Evolutionary conservation across 2,113 vertebrate genomes (phyloP).

Genomic region (Leptodactylus fuscus): DNA sequence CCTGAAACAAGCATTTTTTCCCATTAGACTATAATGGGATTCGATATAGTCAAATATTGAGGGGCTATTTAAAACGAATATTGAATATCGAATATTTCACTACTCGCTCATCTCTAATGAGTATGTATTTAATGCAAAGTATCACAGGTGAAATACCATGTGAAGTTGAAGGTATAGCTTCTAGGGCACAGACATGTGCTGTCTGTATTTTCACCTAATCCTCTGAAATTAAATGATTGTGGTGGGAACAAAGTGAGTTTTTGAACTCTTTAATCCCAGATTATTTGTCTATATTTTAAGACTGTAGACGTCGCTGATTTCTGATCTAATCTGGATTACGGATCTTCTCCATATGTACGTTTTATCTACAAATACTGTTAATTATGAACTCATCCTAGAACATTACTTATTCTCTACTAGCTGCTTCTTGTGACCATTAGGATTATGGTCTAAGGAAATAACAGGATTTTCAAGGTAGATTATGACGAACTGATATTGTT

Average conservation of each 20-base stretch:
- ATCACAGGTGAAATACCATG: too few relatives aligned
- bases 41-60: too few relatives aligned
- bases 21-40: too few relatives aligned
- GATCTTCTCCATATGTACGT: not conserved
- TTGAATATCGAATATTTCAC: too few relatives aligned
- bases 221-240: not conserved
- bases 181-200: not conserved
- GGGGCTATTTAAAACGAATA: too few relatives aligned
- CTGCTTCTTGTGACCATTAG: not conserved
- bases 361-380: conserved; percentile 11
- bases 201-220: conserved; percentile 2
- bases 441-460: not conserved
- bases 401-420: not conserved
- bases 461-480: not conserved
- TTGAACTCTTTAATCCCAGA: conserved; percentile 38
- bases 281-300: conserved; percentile 38
- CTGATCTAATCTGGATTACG: conserved; percentile 40
- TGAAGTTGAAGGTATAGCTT: too few relatives aligned
- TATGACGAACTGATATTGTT: not conserved
- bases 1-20: too few relatives aligned
- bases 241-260: conserved; percentile 23
- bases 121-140: too few relatives aligned
- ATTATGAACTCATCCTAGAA: not conserved
- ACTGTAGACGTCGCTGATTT: not conserved
- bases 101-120: too few relatives aligned